Evolutionary conservation across 2,888 invertebrate species (phyloP), one percentile per base, ranked within the genome.

Genomic region (Cryptocheilus praepositus): DNA sequence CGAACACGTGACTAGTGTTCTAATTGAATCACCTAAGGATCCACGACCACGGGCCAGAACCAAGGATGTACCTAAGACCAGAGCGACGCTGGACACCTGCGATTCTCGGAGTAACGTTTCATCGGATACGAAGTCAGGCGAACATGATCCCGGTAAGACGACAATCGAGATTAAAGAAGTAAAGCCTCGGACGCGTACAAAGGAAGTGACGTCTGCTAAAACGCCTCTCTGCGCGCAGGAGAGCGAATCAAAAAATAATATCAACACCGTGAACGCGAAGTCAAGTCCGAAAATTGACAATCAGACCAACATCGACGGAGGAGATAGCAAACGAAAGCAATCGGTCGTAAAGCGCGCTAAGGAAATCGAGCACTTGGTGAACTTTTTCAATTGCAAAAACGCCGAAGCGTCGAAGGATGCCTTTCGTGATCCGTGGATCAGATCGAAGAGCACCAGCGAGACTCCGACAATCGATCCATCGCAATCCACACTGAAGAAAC

Each of bases 341-440:
- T 57, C 66, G 18, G 46, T 61, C 1, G 78, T 74, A 0, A 86
- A 85, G 45, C 79, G 82, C 18, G 77, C 83, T 0, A 86, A 85
- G 66, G 88, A 88, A 21, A 87, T 88, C 62, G 87, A 86, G 58
- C 85, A 88, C 3, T 70, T 88, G 61, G 88, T 88, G 7, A 88
- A 88, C 57, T 88, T 88, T 46, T 88, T 88, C 70, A 88, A 88
- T 52, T 88, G 88, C 64, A 88, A 88, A 59, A 88, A 88, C 63
- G 82, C 81, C 1, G 82, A 85, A 11, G 64, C 68, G 1, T 64
- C 70, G n/a, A 79, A 72, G 18, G 76, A 76, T 54, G 53, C 43
- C 36, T 52, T 73, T n/a, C 80, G 77, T 7, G 84, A 84, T 16
- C 64, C 73, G 0, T 82, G 84, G 84, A 70, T 73, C 2, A 85